Evolutionary conservation across 2,797 vertebrate genomes (phyloP).

Genomic region (Pantherophis alleghaniensis): DNA sequence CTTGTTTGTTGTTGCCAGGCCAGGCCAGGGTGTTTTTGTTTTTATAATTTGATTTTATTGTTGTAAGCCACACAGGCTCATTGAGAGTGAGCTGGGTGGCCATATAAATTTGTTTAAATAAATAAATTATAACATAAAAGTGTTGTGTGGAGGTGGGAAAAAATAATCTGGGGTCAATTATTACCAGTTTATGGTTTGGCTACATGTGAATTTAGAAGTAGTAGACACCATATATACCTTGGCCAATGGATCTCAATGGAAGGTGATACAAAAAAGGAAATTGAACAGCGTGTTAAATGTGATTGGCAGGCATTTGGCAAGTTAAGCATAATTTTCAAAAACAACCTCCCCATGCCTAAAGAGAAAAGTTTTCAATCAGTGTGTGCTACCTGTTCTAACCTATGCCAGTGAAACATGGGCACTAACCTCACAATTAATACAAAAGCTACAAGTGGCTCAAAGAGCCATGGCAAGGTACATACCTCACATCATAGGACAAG

Average conservation of each 20-base stretch:
- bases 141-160: neutral
- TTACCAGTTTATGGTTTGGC: neutral
- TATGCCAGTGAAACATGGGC: no score
- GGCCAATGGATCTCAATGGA: neutral
- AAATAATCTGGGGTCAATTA: neutral
- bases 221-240: neutral
- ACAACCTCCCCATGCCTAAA: no score
- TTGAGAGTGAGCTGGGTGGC: neutral
- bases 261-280: neutral
- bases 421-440: no score
- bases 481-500: no score
- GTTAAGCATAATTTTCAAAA: no score
- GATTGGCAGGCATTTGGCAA: no score
- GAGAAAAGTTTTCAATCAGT: no score
- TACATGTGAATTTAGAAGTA: neutral
- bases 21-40: neutral
- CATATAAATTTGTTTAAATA: neutral
- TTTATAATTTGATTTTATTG: neutral
- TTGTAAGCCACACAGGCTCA: neutral
- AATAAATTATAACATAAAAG: neutral
- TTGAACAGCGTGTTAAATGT: neutral
- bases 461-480: no score
- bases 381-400: no score
- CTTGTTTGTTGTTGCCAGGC: neutral
- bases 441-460: no score